Base-by-base conservation (phyloP, 2,797 vertebrate species). In the Rhincodon typus region DNA sequence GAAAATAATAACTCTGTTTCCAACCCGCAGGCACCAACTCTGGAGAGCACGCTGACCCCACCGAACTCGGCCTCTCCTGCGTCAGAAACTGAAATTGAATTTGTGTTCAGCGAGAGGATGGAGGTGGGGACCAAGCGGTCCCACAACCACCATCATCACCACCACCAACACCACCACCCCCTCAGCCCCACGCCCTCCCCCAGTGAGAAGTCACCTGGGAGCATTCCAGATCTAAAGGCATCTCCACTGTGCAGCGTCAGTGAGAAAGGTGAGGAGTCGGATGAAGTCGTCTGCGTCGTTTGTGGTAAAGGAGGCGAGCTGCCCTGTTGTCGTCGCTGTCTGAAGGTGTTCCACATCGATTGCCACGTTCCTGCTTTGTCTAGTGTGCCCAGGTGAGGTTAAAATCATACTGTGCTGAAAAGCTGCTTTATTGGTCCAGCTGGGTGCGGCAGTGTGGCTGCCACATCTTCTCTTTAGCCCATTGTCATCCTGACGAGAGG, bases 171-270 rank as follows among this genome's bases (percentile, higher is more conserved):
- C 8, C 57, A 62, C 42, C 94, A 94, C 15, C 25, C 94, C 42
- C 94, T 74, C 69, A 94, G 94, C 94, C 94, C 94, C 69, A 94
- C 94, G 25, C 94, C 94, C 0, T 94, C 94, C 27, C 94, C 94
- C 94, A 94, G 94, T 19, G 94, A 94, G 53, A 94, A 94, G 69
- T 94, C 94, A 2, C 94, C 94, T 0, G 94, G 94, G 10, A 94
- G 94, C 69, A 94, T 94, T 15, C 42, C 94, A 0, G 94, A 94
- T 27, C 67, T 94, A 25, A 94, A 94, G 69, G 42, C 94, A 13
- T 94, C 66, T 0, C 94, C 94, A 38, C 69, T 70, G 94, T 94
- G 94, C 94, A 74, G 42, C 17, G 69, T 34, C 27, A 15, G 94
- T 8, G 94, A 94, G 46, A 94, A 94, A 23, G 70, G 94, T 13